These are phyloP conservation scores for Watsonalla binaria DNA, from an alignment of 2,888 invertebrate species.

Conservation along the genomic window DNA sequence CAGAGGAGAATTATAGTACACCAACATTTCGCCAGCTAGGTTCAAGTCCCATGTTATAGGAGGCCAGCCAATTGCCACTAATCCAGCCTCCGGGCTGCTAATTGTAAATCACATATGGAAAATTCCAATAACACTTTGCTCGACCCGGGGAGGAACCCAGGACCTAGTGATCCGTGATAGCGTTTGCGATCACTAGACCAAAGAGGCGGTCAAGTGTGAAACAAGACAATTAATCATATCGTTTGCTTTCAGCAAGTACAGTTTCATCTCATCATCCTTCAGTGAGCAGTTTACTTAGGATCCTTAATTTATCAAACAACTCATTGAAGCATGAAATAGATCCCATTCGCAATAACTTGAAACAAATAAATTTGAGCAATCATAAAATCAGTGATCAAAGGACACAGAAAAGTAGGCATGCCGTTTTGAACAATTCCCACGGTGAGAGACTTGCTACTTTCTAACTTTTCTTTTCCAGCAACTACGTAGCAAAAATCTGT, in stretches of 20 bases:
- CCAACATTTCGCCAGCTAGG: too few relatives aligned
- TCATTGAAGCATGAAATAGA: conserved; percentile 46
- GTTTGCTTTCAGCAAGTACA: conserved; percentile 32
- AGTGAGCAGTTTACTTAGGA: conserved; percentile 50
- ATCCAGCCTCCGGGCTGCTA: too few relatives aligned
- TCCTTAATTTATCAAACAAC: conserved; percentile 52
- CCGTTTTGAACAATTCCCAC: conserved; percentile 32
- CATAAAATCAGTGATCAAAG: conserved; percentile 28
- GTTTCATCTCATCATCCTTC: conserved; percentile 19
- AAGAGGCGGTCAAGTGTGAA: not conserved
- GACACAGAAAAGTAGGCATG: conserved; percentile 48
- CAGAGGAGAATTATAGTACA: too few relatives aligned
- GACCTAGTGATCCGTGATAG: too few relatives aligned
- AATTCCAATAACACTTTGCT: too few relatives aligned
- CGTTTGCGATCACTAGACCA: too few relatives aligned
- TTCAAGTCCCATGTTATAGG: too few relatives aligned
- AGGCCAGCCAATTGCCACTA: too few relatives aligned
- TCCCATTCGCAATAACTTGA: conserved; percentile 42
- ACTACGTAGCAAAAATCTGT: too few relatives aligned
- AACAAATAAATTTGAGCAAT: conserved; percentile 27
- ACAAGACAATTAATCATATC: conserved; percentile 9
- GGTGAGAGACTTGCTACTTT: conserved; percentile 24
- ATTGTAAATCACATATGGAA: too few relatives aligned
- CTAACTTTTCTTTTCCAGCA: too few relatives aligned
- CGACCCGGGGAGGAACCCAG: too few relatives aligned